Evolutionary conservation across 2,797 vertebrate genomes (phyloP).

Genomic region (Gymnothorax javanicus): DNA sequence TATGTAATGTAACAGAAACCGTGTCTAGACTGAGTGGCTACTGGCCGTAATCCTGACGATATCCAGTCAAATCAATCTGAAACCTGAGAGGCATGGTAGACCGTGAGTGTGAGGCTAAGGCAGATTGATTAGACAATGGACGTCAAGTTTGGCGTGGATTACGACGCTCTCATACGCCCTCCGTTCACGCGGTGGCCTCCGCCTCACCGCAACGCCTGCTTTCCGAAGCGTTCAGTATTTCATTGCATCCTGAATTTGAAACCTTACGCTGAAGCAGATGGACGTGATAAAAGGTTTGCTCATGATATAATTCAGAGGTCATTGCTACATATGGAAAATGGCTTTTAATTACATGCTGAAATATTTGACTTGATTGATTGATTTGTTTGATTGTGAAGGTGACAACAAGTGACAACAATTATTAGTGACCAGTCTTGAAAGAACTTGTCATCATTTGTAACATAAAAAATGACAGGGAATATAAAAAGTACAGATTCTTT

Average conservation of each 20-base stretch:
- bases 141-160: slow-evolving; percentile 64
- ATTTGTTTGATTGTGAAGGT: background rate
- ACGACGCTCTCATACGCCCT: slow-evolving; percentile 49
- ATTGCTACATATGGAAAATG: background rate
- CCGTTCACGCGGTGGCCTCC: background rate
- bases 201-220: background rate
- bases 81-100: slow-evolving; percentile 81
- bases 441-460: background rate
- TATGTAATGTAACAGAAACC: slow-evolving; percentile 87
- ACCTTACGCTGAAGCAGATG: background rate
- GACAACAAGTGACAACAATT: too few relatives aligned
- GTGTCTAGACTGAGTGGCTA: slow-evolving; percentile 97
- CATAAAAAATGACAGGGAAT: too few relatives aligned
- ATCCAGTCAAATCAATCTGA: slow-evolving; percentile 92
- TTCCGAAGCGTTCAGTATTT: background rate
- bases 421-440: background rate
- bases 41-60: slow-evolving; percentile 90
- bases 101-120: slow-evolving; percentile 72
- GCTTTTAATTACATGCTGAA: background rate
- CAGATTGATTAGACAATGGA: slow-evolving; percentile 78
- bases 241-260: slow-evolving; percentile 1
- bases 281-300: background rate
- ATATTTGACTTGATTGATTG: background rate
- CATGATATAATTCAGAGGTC: background rate
- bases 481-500: too few relatives aligned